These are phyloP conservation scores for Arvicanthis niloticus DNA, from an alignment of 2,113 vertebrate genomes.

Conservation along the genomic window DNA sequence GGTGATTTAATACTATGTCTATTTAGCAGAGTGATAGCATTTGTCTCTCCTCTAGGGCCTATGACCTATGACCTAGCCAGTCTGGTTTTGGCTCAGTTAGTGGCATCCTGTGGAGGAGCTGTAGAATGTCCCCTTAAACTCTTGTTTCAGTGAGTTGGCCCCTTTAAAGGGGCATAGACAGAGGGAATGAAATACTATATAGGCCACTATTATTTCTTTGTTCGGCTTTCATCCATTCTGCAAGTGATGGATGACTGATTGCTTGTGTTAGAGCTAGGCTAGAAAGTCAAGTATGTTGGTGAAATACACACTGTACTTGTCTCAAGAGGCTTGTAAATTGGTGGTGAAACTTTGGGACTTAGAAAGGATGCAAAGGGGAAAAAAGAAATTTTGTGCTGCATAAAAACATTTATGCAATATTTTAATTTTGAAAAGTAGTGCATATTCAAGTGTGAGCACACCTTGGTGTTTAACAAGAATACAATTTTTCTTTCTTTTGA, in stretches of 20 bases:
- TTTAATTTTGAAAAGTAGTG: constrained; percentile 29
- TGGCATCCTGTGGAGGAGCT: background rate
- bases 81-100: too few species aligned
- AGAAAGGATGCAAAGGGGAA: background rate
- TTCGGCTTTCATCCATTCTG: background rate
- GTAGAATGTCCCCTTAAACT: background rate
- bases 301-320: background rate
- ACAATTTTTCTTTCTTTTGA: constrained; percentile 23
- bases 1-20: background rate
- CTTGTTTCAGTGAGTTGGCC: background rate
- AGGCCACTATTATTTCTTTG: background rate
- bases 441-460: background rate
- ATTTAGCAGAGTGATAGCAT: background rate
- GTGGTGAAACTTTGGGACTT: background rate
- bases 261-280: background rate
- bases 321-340: background rate
- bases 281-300: background rate
- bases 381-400: background rate
- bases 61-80: background rate
- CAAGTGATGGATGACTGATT: background rate
- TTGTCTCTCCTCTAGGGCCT: background rate
- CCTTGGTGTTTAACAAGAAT: background rate
- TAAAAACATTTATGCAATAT: background rate
- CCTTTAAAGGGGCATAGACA: background rate
- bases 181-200: background rate